phyloP scores from a whole-genome alignment of 2,113 vertebrate species.

The Cyphomyrus discorhynchus region DNA sequence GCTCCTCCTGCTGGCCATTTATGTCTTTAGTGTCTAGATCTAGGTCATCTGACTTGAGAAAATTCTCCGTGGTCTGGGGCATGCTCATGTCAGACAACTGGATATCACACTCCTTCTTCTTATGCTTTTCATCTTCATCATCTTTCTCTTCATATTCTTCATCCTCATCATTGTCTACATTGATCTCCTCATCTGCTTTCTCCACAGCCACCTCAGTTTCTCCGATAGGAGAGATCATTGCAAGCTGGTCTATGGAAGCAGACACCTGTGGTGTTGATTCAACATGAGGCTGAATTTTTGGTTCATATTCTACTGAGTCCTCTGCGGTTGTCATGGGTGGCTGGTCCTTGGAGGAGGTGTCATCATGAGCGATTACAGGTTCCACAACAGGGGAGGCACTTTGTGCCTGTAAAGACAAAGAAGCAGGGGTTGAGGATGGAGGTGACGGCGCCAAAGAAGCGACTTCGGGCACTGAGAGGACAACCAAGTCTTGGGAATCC shows the following conservation, averaged over 20 bases:
- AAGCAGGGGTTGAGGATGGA: neutral
- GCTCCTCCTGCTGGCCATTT: constrained; percentile 4
- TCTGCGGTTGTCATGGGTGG: no score
- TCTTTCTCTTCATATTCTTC: neutral
- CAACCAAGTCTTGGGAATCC: neutral
- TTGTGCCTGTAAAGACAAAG: neutral
- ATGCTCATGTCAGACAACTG: neutral
- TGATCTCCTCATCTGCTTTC: constrained; percentile 16
- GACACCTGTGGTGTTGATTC: neutral
- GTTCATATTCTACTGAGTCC: neutral
- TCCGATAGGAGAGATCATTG: neutral
- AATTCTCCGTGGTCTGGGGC: neutral
- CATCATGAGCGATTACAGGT: neutral
- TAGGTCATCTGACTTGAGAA: neutral
- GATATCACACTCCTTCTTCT: neutral
- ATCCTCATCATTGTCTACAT: constrained; percentile 1
- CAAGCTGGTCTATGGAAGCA: neutral
- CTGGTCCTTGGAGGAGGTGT: neutral
- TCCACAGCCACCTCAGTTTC: constrained; percentile 15
- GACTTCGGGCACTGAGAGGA: neutral
- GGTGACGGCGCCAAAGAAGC: neutral
- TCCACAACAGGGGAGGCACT: neutral
- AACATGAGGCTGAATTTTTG: neutral
- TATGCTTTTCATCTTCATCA: neutral
- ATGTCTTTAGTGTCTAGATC: constrained; percentile 15